Evolutionary conservation across 1,140 invertebrate genomes (phyloP), one percentile per base, ranked within the genome.

Genomic region (Maniola jurtina): DNA sequence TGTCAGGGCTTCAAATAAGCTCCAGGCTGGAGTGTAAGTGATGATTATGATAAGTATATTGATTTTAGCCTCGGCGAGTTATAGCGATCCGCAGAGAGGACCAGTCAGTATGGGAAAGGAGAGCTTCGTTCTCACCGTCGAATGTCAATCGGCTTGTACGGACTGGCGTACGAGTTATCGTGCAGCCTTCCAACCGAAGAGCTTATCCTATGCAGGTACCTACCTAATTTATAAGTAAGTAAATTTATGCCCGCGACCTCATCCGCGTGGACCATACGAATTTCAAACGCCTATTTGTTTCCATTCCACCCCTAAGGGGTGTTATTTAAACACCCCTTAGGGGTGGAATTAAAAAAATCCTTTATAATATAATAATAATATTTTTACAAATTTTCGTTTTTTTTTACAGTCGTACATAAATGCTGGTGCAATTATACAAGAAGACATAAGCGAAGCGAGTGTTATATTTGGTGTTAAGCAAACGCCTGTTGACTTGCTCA

Each of bases 391-490:
- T 45, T 14, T 60, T 47, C 50, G 9, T 6, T 13, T 52, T 61
- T 58, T 35, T 16, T 92, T 92, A 57, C 80, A 97, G 95, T 93
- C 96, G 0, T 99, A 99, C 86, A 92, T 95, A 62, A 94, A 95
- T 77, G 95, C 96, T 14, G 99, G 99, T 8, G 99, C 98, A 0
- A 92, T 95, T 0, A 93, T 99, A 25, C 96, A 98, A 84, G 99
- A 99, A 88, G 99, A 99, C 79, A 97, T 99, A 36, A 97, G 95
- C 72, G 97, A 99, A 78, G 98, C 98, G 0, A 96, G 95, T 5
- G 95, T 99, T 0, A 98, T 99, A 58, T 97, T 99, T 76, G 99
- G 98, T 0, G 98, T 99, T 0, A 99, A 99, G 81, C 97, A 99
- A 92, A 97, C 98, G 0, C 98, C 99, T 0, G 94, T 99, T 9